Conservation (phyloP, 2,888 invertebrate genomes). For the Erebia epiphron region DNA sequence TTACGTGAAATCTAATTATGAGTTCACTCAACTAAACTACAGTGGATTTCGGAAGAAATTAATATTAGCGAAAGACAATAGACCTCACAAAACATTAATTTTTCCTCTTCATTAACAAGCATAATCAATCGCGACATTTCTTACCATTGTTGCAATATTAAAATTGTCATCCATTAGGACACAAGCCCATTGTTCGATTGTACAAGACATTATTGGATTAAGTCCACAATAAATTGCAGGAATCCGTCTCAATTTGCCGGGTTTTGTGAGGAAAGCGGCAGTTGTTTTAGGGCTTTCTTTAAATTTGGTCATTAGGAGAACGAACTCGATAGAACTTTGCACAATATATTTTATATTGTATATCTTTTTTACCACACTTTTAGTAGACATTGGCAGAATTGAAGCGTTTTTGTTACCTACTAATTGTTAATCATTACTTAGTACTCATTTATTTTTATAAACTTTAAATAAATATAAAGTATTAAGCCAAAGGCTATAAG, state of each 20-base stretch:
- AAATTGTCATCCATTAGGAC: slow-evolving; percentile 14
- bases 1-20: not conserved
- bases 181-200: slow-evolving; percentile 10
- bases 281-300: slow-evolving; percentile 21
- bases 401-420: not conserved
- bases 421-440: too few relatives aligned
- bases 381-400: not conserved
- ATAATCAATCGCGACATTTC: slow-evolving; percentile 2
- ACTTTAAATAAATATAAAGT: too few relatives aligned
- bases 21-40: not conserved
- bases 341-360: slow-evolving; percentile 5
- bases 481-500: too few relatives aligned
- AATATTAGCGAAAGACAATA: slow-evolving; percentile 1
- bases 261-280: slow-evolving; percentile 29
- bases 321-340: not conserved
- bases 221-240: slow-evolving; percentile 31
- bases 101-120: slow-evolving; percentile 15
- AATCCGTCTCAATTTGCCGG: slow-evolving; percentile 28
- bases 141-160: slow-evolving; percentile 7
- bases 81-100: slow-evolving; percentile 10
- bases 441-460: too few relatives aligned
- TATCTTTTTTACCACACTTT: slow-evolving; percentile 15
- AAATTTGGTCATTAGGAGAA: slow-evolving; percentile 22
- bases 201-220: slow-evolving; percentile 25
- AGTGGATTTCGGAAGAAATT: not conserved